Base-by-base conservation (phyloP, 2,888 invertebrate species). In the Epicampocera succincta region DNA sequence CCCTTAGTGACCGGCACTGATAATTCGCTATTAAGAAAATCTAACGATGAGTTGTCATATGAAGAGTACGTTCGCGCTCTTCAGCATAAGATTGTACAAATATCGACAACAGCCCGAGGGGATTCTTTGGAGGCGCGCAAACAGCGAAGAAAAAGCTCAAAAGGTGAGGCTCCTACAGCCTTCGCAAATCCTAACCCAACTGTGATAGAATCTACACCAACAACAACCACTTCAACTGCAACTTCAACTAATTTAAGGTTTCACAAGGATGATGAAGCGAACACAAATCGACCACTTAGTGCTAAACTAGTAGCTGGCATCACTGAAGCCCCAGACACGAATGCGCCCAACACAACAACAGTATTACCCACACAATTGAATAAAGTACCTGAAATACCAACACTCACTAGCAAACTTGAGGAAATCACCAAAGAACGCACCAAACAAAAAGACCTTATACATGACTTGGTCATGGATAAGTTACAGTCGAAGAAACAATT, bases 381-480 rank as follows among this genome's bases (percentile, higher is more conserved):
- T 65, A 87, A 90, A 86, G 87, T 87, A 87, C 88, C 90, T 87
- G 91, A 87, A 88, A 88, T 74, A 92, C 93, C 63, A 92, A 93
- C 93, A 2, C 94, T 94, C 3, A 93, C 93, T 1, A 92, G 93
- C 75, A 95, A 94, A 88, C 92, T 95, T 71, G 95, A 96, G 88
- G 95, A 95, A 91, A 93, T 97, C 42, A 94, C 95, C 83, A 93
- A 95, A 87, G 96, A 96, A 88, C 92, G 96, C 72, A 95, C 95
- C 46, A 95, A 96, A 87, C 96, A 97, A 90, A 96, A 96, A 84
- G 95, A 95, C 88, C 92, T 97, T 29, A 95, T 97, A 58, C 94
- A 96, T 86, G 94, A 96, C 88, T 92, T 97, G 91, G 95, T 97
- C 66, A 93, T 97, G 93, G 96, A 95, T 87, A 94, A 95, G 90